Base-by-base conservation (phyloP, 2,113 vertebrate genomes). In the Saccopteryx leptura region DNA sequence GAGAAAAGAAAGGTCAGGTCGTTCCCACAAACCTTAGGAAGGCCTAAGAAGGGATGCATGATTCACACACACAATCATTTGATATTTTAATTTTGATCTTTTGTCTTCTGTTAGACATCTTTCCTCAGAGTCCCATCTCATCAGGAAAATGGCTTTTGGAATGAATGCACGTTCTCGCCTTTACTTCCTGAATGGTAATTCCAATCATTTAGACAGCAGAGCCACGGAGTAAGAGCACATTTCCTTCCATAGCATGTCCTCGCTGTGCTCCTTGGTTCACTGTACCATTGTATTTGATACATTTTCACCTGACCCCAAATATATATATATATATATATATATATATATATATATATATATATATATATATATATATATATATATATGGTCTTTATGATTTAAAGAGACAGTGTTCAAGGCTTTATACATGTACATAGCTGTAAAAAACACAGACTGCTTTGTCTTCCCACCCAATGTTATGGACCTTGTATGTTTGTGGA, bases 221-320 rank as follows among this genome's bases (percentile, higher is more conserved):
- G 19, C 28, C 50, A 68, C 10, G 12, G 63, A 48, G 56, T 28
- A 10, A 0, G 5, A 6, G 7, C 2, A 0, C 76, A 24, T 54
- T 74, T 83, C 24, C 50, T 91, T 19, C 21, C 46, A 0, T 0
- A 46, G 65, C 24, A 0, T 12, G 80, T 48, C 11, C 9, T 52
- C 5, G 0, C 7, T 50, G 28, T 4, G 31, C 26, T 12, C 7
- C 24, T 56, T 23, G 56, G 46, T 14, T 33, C 39, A 13, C 23
- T 17, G 56, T 5, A 5, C 2, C 4, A 1, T 66, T 31, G 56
- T 4, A 2, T 13, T 0, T 2, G 1, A 14, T 10, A 7, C 0
- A 9, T 31, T 78, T 6, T 31, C 48, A 52, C 14, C 31, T 52
- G 72, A 28, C 50, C 82, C 46, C 68, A 54, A 23, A 10, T 28